Conservation (phyloP, 2,888 invertebrate genomes). For the Allygus modestus region DNA sequence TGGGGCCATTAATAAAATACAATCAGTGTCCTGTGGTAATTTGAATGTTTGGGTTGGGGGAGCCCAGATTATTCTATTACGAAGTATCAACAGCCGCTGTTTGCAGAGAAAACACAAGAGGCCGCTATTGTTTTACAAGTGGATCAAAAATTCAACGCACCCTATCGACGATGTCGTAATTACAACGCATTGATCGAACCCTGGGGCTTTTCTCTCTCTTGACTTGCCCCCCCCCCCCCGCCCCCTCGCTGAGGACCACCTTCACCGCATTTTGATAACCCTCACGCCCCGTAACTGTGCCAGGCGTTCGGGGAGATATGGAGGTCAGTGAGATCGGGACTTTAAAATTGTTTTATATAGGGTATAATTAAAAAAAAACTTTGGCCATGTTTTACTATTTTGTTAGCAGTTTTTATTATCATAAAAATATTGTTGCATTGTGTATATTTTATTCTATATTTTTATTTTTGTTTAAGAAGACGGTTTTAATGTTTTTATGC, state of each 20-base stretch:
- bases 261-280: slow-evolving; percentile 13
- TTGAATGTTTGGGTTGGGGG: slow-evolving; percentile 63
- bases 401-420: too few species aligned
- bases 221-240: slow-evolving; percentile 41
- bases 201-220: slow-evolving; percentile 53
- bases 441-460: too few species aligned
- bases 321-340: not conserved
- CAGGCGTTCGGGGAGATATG: slow-evolving; percentile 9
- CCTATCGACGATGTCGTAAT: slow-evolving; percentile 58
- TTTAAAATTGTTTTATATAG: too few species aligned
- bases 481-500: too few species aligned
- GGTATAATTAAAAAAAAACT: too few species aligned
- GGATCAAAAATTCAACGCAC: slow-evolving; percentile 64
- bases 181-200: slow-evolving; percentile 61
- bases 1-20: slow-evolving; percentile 64
- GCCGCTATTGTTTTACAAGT: slow-evolving; percentile 63
- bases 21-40: slow-evolving; percentile 65
- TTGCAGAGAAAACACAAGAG: slow-evolving; percentile 66
- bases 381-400: too few species aligned
- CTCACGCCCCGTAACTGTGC: not conserved
- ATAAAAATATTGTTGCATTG: too few species aligned
- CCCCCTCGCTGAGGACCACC: slow-evolving; percentile 10
- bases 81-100: slow-evolving; percentile 80
- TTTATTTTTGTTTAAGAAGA: too few species aligned
- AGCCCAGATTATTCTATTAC: slow-evolving; percentile 82